phyloP scores from a whole-genome alignment of 2,113 vertebrate species.

The Empidonax alnorum region DNA sequence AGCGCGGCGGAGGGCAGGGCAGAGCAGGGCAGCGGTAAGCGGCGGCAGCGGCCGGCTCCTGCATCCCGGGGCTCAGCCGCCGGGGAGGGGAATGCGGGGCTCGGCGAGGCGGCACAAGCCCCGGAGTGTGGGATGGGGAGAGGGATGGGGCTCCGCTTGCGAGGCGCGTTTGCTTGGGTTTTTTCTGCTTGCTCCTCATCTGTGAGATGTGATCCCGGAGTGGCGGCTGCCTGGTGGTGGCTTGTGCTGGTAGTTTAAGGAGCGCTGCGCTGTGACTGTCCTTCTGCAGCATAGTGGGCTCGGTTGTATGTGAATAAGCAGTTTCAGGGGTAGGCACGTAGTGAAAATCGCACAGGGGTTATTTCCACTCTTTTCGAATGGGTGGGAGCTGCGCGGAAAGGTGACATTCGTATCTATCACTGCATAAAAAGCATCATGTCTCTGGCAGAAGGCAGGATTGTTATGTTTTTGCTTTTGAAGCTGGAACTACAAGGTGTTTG shows the following conservation, averaged over 20 bases:
- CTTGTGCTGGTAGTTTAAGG: not conserved
- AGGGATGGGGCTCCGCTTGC: not conserved
- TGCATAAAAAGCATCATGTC: not conserved
- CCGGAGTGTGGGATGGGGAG: not conserved
- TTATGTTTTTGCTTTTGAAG: not conserved
- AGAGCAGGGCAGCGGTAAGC: not conserved
- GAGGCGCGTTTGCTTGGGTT: not conserved
- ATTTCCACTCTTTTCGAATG: not conserved
- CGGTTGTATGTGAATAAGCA: not conserved
- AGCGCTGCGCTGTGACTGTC: not conserved
- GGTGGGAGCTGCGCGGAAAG: not conserved
- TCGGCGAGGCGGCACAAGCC: not conserved
- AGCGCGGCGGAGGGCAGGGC: not conserved
- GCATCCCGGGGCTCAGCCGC: not conserved
- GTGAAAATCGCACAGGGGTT: not conserved
- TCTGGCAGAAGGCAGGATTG: not conserved
- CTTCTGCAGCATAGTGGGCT: not conserved
- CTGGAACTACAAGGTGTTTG: not conserved
- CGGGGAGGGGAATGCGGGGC: not conserved
- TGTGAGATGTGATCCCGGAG: rapidly evolving
- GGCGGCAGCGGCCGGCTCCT: not conserved
- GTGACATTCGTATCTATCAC: not conserved
- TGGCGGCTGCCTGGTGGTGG: not conserved
- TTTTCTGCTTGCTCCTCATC: not conserved
- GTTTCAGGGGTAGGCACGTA: not conserved